Evolutionary conservation across 2,113 vertebrate genomes (phyloP), one percentile per base, ranked within the genome.

Genomic region (Heloderma charlesbogerti): DNA sequence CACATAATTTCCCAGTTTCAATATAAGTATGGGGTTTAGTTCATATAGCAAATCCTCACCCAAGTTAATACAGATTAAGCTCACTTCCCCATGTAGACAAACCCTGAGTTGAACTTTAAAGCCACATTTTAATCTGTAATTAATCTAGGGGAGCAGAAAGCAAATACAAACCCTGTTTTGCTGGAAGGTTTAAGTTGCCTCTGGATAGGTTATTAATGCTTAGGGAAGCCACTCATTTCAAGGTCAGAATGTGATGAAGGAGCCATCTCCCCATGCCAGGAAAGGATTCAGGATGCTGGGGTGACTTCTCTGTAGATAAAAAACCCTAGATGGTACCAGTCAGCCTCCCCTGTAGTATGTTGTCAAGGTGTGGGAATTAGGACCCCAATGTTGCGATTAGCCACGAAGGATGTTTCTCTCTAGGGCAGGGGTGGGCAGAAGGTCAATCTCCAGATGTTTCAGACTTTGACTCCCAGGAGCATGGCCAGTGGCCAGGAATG

Each of bases 21-120:
- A 27, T 86, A 63, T 77, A 66, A 78, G 60, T 67, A 69, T 51
- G 75, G 89, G 60, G 74, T 86, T 86, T 85, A 90, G 89, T 40
- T 27, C 83, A 74, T 69, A 69, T 78, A 85, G 74, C 83, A 90
- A 86, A 90, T 90, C 89, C 74, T 78, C 74, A 69, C 74, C 83
- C 89, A 86, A 90, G 43, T 86, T 90, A 90, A 90, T 90, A 90
- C 57, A 79, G 89, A 90, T 85, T 79, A 90, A 86, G 74, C 89
- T 86, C 74, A 86, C 74, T 86, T 79, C 89, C 48, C 83, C 63
- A 67, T 90, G 89, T 78, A 86, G 89, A 85, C 74, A 85, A 85
- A 90, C 83, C 83, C 83, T 31, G 45, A 90, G 63, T 86, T 90
- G 89, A 90, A 86, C 83, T 90, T 90, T 90, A 86, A 90, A 90